Conservation (phyloP, 2,797 vertebrate genomes). For the Hydrolagus colliei region DNA sequence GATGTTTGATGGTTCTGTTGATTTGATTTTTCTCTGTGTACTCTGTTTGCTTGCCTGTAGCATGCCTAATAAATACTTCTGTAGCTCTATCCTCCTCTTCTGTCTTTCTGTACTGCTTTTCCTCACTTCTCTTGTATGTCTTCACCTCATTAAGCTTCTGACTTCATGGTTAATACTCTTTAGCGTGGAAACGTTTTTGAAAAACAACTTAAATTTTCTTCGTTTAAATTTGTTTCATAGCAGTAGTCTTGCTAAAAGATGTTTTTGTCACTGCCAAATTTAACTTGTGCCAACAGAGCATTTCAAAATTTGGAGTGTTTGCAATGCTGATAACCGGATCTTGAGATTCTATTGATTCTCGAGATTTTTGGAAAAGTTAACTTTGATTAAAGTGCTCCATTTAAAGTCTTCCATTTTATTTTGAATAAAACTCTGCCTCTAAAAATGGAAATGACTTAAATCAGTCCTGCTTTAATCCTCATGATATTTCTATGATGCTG, state of each 20-base stretch:
- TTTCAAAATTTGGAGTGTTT: neutral
- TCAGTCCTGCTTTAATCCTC: too few species aligned
- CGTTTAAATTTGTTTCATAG: too few species aligned
- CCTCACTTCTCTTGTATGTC: slow-evolving; percentile 64
- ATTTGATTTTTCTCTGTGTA: slow-evolving; percentile 68
- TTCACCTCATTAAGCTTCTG: slow-evolving; percentile 66
- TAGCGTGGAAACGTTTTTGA: slow-evolving; percentile 64
- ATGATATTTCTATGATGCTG: too few species aligned
- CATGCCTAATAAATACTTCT: slow-evolving; percentile 97
- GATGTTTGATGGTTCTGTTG: slow-evolving; percentile 76
- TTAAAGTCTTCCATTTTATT: too few species aligned
- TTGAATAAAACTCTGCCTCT: too few species aligned
- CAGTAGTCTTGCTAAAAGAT: too few species aligned
- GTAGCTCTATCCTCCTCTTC: slow-evolving; percentile 82
- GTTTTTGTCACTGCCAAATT: too few species aligned
- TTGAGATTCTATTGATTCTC: neutral
- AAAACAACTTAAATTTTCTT: too few species aligned
- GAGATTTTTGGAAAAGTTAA: too few species aligned
- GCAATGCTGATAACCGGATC: neutral
- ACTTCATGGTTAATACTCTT: slow-evolving; percentile 66
- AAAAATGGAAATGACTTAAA: too few species aligned
- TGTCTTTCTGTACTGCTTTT: slow-evolving; percentile 76
- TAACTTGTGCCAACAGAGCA: neutral
- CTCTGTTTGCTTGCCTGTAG: slow-evolving; percentile 86
- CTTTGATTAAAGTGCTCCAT: too few species aligned